A percentile compares a stretch with the other conserved stretches of the same genome.
Conservation (phyloP, 2,113 vertebrate species). For the Tichodroma muraria region DNA sequence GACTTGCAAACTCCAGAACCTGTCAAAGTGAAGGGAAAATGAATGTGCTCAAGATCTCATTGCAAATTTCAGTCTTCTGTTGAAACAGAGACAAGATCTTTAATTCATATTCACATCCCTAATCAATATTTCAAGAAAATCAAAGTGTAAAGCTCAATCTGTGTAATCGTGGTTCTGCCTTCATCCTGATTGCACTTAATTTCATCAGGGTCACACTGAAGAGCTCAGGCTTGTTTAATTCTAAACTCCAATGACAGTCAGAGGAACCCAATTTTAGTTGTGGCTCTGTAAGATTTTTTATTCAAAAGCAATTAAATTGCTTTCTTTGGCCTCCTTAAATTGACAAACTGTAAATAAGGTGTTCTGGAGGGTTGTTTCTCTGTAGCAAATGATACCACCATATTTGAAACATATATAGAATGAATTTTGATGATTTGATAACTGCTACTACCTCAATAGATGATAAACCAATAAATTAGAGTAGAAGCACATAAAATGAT, state of each 20-base stretch:
- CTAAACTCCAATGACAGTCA: neutral
- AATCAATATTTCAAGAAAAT: conserved; percentile 20
- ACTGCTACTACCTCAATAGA: neutral
- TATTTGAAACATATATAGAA: neutral
- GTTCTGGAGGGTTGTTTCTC: neutral
- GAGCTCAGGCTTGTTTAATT: neutral
- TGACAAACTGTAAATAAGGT: neutral
- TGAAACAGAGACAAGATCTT: neutral
- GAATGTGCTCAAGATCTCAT: neutral
- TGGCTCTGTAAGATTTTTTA: neutral
- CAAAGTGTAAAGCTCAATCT: neutral
- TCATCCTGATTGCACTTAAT: neutral
- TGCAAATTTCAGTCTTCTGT: neutral
- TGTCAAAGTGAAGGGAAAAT: neutral
- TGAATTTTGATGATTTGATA: neutral
- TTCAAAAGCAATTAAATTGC: neutral
- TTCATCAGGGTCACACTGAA: neutral
- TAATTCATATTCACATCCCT: neutral
- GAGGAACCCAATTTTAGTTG: neutral
- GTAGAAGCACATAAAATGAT: neutral
- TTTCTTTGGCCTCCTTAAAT: neutral
- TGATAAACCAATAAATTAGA: conserved; percentile 27
- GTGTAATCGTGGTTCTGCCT: neutral
- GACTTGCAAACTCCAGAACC: neutral
- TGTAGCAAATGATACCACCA: neutral